These are phyloP conservation scores for Leptinotarsa rubiginosa DNA, from an alignment of 2,888 invertebrate genomes.

Conservation along the genomic window DNA sequence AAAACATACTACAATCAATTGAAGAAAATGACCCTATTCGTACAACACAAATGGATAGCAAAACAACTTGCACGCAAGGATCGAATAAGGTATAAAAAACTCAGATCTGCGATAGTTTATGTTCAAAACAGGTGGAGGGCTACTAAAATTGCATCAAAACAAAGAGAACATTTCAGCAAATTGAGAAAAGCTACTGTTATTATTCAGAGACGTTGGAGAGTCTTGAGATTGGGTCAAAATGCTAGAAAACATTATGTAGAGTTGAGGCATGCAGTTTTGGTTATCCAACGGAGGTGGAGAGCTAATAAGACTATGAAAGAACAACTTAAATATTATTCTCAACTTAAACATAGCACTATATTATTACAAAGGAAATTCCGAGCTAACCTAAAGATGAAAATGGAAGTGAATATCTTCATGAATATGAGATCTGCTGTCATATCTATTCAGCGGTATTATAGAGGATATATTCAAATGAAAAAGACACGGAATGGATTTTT, in stretches of 20 bases:
- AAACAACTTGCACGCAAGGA: conserved; percentile 61
- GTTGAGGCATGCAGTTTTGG: conserved; percentile 47
- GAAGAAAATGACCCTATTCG: conserved; percentile 41
- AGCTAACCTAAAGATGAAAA: conserved; percentile 49
- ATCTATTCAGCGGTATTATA: conserved; percentile 42
- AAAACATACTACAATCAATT: conserved; percentile 31
- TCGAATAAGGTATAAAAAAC: conserved; percentile 45
- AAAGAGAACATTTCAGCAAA: conserved; percentile 44
- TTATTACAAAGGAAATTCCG: conserved; percentile 66
- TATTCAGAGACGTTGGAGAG: conserved; percentile 40
- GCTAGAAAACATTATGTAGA: conserved; percentile 44
- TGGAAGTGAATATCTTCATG: conserved; percentile 21
- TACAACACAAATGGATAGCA: conserved; percentile 28
- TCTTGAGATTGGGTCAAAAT: conserved; percentile 44
- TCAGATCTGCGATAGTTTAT: background rate
- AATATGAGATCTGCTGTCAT: conserved; percentile 33
- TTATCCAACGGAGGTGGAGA: conserved; percentile 33
- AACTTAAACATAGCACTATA: conserved; percentile 61
- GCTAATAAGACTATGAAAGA: conserved; percentile 59
- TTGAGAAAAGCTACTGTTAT: conserved; percentile 46
- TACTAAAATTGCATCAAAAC: conserved; percentile 47
- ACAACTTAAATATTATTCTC: conserved; percentile 62
- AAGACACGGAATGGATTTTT: conserved; percentile 13
- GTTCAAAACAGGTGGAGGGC: conserved; percentile 61
- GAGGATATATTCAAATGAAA: conserved; percentile 26